phyloP scores from a whole-genome alignment of 2,797 vertebrate species.

The Apodemus agrarius region DNA sequence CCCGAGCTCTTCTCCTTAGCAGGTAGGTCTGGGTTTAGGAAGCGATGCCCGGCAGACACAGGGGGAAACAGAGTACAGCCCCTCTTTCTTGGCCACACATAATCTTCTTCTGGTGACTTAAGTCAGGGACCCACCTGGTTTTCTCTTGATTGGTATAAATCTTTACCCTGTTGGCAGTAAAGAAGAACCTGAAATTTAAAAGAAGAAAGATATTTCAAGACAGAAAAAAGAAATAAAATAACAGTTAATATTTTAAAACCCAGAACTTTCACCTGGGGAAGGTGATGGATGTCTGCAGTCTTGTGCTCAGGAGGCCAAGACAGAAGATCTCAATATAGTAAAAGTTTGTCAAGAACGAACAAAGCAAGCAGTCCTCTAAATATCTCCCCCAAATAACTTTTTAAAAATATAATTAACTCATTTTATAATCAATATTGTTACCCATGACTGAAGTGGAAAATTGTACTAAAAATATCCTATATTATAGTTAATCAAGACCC shows the following conservation, averaged over 20 bases:
- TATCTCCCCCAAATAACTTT: not conserved
- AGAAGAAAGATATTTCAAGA: conserved; percentile 52
- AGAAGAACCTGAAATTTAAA: conserved; percentile 90
- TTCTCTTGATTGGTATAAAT: conserved; percentile 95
- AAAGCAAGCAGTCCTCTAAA: not conserved
- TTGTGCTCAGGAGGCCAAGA: not conserved
- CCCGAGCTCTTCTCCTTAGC: not conserved
- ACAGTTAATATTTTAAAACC: not conserved
- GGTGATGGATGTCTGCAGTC: not conserved
- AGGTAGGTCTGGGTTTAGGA: conserved; percentile 4
- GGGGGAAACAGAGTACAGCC: not conserved
- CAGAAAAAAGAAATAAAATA: not conserved
- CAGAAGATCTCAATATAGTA: not conserved
- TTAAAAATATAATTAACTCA: not conserved
- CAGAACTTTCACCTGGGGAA: not conserved
- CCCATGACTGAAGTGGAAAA: not conserved
- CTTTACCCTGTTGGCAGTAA: conserved; percentile 90
- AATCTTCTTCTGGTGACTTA: not conserved
- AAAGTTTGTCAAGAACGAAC: not conserved
- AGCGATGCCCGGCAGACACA: not conserved
- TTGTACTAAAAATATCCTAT: not conserved
- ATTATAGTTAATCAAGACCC: not conserved
- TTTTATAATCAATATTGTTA: not conserved
- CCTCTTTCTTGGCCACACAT: not conserved
- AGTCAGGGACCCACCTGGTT: conserved; percentile 90